phyloP scores from a whole-genome alignment of 2,113 vertebrate genomes.

The Zosterops hypoxanthus region DNA sequence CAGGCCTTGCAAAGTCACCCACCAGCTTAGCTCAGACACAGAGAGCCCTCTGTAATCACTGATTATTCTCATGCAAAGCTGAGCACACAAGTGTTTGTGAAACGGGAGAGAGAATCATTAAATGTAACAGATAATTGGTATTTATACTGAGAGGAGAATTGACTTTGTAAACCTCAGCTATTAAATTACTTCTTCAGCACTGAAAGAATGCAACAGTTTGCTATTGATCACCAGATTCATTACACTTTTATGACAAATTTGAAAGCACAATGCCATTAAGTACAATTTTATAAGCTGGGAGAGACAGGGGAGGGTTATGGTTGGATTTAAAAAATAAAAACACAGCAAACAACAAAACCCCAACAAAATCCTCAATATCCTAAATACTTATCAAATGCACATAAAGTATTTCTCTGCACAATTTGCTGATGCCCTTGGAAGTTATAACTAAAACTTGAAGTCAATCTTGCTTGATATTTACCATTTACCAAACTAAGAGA shows the following conservation, averaged over 20 bases:
- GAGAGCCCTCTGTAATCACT: neutral
- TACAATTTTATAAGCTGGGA: neutral
- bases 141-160: slow-evolving; percentile 51
- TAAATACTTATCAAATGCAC: neutral
- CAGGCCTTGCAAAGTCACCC: neutral
- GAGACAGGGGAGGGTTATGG: neutral
- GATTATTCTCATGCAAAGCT: neutral
- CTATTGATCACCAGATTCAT: slow-evolving; percentile 63
- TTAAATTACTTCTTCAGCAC: slow-evolving; percentile 52
- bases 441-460: neutral
- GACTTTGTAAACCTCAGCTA: slow-evolving; percentile 65
- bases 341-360: neutral
- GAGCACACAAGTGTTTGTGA: neutral
- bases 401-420: neutral
- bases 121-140: slow-evolving; percentile 57
- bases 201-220: neutral
- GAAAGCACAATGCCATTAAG: slow-evolving; percentile 53
- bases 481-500: neutral
- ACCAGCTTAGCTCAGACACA: neutral
- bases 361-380: neutral
- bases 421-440: neutral
- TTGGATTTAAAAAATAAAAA: neutral
- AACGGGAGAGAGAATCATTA: slow-evolving; percentile 54
- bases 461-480: neutral
- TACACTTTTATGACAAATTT: slow-evolving; percentile 48